phyloP scores from a whole-genome alignment of 2,888 invertebrate species.

The Lycaena phlaeas region DNA sequence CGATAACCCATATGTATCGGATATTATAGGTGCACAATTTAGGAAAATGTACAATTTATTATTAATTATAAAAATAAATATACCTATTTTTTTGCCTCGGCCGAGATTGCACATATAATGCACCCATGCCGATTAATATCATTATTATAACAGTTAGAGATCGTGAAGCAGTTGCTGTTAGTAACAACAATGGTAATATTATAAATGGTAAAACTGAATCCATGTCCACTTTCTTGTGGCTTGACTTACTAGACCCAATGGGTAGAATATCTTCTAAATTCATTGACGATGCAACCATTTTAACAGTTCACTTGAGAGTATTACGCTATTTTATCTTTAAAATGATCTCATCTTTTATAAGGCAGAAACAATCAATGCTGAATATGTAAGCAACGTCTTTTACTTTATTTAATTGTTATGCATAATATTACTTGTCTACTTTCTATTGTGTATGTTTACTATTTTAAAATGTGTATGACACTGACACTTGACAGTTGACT shows the following conservation, averaged over 20 bases:
- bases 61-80: neutral
- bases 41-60: no score
- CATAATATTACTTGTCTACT: no score
- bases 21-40: neutral
- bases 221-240: conserved; percentile 43
- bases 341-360: no score
- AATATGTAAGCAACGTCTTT: no score
- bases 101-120: conserved; percentile 50
- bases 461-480: no score
- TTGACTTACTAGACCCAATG: conserved; percentile 32
- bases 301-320: no score
- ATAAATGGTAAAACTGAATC: conserved; percentile 54
- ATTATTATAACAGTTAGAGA: conserved; percentile 46
- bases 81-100: conserved; percentile 63
- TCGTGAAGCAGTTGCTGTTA: conserved; percentile 47
- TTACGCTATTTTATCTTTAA: no score
- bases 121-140: conserved; percentile 56
- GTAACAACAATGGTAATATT: conserved; percentile 46
- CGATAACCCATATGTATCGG: neutral
- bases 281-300: conserved; percentile 35
- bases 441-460: no score
- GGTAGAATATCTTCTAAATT: conserved; percentile 47
- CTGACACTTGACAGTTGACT: no score
- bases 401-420: no score
- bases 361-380: no score